phyloP scores from a whole-genome alignment of 2,888 invertebrate genomes.

The Tenthredo scrophulariae region DNA sequence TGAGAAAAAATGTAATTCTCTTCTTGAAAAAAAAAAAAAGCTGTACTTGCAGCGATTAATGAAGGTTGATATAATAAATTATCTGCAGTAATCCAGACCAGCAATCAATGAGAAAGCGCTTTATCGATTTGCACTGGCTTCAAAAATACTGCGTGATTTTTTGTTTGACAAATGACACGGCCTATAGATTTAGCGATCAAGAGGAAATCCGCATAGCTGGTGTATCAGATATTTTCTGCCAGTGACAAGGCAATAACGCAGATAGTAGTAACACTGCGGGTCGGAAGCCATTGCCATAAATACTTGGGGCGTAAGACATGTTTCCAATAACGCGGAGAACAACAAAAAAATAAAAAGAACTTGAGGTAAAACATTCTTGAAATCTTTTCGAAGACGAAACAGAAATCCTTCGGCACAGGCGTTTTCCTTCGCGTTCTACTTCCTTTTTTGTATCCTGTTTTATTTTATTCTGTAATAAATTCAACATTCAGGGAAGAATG shows the following conservation, averaged over 20 bases:
- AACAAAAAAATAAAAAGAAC: slow-evolving; percentile 9
- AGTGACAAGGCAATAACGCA: slow-evolving; percentile 33
- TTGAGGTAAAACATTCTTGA: slow-evolving; percentile 28
- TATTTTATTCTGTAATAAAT: not conserved
- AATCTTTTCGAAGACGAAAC: not conserved
- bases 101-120: not conserved
- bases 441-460: not conserved
- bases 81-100: not conserved
- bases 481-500: not conserved
- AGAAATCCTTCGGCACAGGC: not conserved
- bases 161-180: not conserved
- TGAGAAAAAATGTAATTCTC: not conserved
- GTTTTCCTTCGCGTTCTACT: not conserved
- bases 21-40: no score
- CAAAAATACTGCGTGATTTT: not conserved
- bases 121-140: not conserved
- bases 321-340: slow-evolving; percentile 43
- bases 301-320: slow-evolving; percentile 42
- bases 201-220: not conserved
- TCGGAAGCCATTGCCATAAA: slow-evolving; percentile 49
- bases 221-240: slow-evolving; percentile 44
- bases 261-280: slow-evolving; percentile 39
- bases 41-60: not conserved
- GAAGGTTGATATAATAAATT: not conserved
- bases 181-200: slow-evolving; percentile 25